These are phyloP conservation scores for Leiothrix lutea DNA, from an alignment of 2,113 vertebrate species.

Conservation along the genomic window DNA sequence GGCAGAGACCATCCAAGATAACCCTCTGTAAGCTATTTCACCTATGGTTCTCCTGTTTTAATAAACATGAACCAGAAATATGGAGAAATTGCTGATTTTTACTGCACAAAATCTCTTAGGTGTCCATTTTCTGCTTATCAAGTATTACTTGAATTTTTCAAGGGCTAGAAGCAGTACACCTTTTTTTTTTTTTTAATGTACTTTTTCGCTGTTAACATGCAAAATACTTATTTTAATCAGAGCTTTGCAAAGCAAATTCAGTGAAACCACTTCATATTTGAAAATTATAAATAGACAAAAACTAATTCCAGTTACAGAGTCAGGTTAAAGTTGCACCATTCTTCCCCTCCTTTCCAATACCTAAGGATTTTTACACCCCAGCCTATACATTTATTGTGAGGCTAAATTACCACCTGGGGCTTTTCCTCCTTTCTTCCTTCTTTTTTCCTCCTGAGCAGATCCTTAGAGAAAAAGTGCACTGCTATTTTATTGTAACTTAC, in stretches of 20 bases:
- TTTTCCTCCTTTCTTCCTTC: neutral
- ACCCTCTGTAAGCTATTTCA: neutral
- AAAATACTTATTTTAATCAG: neutral
- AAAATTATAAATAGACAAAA: neutral
- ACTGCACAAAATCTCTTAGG: neutral
- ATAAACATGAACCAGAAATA: neutral
- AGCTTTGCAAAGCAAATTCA: neutral
- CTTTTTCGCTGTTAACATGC: neutral
- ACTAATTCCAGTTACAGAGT: neutral
- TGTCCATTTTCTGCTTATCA: neutral
- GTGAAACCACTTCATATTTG: neutral
- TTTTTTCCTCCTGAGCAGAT: neutral
- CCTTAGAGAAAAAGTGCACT: neutral
- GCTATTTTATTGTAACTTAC: neutral
- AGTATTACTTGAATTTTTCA: neutral
- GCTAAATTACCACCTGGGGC: rapidly evolving
- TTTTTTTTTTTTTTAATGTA: neutral
- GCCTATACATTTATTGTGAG: neutral
- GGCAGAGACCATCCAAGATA: neutral
- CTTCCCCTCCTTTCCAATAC: neutral
- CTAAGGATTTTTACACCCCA: neutral
- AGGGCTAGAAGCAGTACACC: neutral
- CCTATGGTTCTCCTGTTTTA: neutral
- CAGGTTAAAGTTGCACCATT: neutral
- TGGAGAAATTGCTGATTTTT: neutral